Conservation (phyloP, 2,113 vertebrate species). For the Panthera leo region DNA sequence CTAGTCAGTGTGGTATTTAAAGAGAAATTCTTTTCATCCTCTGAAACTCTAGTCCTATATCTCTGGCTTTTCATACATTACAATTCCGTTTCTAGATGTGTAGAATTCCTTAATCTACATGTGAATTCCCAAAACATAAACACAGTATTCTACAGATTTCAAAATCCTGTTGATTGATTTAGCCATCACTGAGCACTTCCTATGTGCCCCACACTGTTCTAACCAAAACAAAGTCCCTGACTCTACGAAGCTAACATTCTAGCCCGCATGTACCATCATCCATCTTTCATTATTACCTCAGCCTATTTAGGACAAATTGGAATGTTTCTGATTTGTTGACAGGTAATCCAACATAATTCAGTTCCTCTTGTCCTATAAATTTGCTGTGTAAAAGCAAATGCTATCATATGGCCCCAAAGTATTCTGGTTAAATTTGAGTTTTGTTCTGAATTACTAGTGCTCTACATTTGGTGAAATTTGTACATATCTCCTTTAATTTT, state of each 20-base stretch:
- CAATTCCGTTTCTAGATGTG: slow-evolving; percentile 7
- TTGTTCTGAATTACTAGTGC: neutral
- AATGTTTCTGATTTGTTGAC: slow-evolving; percentile 9
- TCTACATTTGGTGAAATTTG: slow-evolving; percentile 10
- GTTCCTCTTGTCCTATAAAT: neutral
- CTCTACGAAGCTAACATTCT: neutral
- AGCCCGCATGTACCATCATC: neutral
- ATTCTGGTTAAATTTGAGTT: slow-evolving; percentile 45
- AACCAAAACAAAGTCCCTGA: neutral
- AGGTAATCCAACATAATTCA: neutral
- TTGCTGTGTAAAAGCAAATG: neutral
- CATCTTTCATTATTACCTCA: neutral
- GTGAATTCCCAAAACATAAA: neutral
- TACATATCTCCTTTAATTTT: neutral
- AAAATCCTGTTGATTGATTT: slow-evolving; percentile 1
- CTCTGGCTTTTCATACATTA: neutral
- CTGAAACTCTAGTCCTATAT: neutral
- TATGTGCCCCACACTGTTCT: neutral
- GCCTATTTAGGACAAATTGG: neutral
- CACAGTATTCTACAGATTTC: slow-evolving; percentile 6
- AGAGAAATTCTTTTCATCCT: slow-evolving; percentile 41
- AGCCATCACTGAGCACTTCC: neutral
- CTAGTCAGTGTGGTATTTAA: neutral
- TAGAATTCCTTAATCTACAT: slow-evolving; percentile 19
- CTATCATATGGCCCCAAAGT: neutral